These are phyloP conservation scores for Tetragonula clypearis DNA, from an alignment of 1,140 invertebrate species.

Conservation along the genomic window DNA sequence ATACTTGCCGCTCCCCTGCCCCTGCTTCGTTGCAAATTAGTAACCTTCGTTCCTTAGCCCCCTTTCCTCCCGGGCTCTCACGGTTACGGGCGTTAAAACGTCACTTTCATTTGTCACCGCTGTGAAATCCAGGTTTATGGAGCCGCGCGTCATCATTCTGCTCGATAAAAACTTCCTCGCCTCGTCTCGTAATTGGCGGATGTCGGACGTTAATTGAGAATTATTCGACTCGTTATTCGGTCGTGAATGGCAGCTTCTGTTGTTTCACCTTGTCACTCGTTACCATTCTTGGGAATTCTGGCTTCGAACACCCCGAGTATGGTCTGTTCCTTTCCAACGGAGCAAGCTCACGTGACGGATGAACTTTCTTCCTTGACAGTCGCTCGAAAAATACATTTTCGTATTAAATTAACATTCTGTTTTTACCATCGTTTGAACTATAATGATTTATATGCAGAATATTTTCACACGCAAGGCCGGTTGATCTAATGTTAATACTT, in stretches of 20 bases:
- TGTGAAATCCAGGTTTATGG: background rate
- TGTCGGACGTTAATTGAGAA: background rate
- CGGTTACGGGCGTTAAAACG: slow-evolving; percentile 15
- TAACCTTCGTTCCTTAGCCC: background rate
- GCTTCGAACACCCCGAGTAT: background rate
- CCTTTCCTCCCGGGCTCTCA: too few relatives aligned
- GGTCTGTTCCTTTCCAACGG: too few relatives aligned
- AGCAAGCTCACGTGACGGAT: too few relatives aligned
- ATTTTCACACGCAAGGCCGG: too few relatives aligned
- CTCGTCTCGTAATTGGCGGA: background rate
- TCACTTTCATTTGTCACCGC: slow-evolving; percentile 9
- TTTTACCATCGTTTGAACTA: too few relatives aligned
- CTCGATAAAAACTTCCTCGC: background rate
- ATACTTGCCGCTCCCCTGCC: background rate
- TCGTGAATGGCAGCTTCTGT: background rate
- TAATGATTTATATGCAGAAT: too few relatives aligned
- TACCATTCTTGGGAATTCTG: background rate
- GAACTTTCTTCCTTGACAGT: too few relatives aligned
- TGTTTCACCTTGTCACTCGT: background rate
- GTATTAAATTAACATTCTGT: too few relatives aligned
- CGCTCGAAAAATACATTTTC: too few relatives aligned
- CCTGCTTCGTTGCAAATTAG: slow-evolving; percentile 13
- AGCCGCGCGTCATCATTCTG: background rate
- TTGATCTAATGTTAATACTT: too few relatives aligned
- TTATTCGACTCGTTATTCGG: too few relatives aligned